Percentiles rank a stretch among this genome's conserved stretches.
Evolutionary conservation across 2,797 vertebrate species (phyloP).

Genomic region (Enteromius thamalakanensis): DNA sequence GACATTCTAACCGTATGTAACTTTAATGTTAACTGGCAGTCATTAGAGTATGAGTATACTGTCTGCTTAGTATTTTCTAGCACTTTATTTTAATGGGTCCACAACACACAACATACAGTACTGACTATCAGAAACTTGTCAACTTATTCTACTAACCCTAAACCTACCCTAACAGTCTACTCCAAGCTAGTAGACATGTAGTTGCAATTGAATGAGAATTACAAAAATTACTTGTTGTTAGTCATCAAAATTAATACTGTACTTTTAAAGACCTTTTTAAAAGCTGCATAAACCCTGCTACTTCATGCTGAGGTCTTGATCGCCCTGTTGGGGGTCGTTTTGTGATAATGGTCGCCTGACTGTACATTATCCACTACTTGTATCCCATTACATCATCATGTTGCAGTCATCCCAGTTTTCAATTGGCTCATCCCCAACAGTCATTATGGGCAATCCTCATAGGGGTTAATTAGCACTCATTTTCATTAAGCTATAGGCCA

Average conservation of each 20-base stretch:
- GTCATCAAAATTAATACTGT: not conserved
- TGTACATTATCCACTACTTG: constrained; percentile 1
- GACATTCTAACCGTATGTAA: no score
- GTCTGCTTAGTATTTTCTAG: no score
- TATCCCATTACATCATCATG: constrained; percentile 16
- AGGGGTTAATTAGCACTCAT: constrained; percentile 34
- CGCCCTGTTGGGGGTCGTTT: not conserved
- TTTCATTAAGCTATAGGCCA: constrained; percentile 41
- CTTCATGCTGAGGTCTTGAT: not conserved
- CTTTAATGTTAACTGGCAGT: no score
- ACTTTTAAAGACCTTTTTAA: not conserved
- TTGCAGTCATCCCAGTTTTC: constrained; percentile 6
- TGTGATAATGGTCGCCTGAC: not conserved
- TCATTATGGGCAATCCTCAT: not conserved
- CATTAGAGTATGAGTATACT: no score
- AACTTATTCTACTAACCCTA: no score
- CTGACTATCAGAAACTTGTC: no score
- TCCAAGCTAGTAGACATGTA: no score
- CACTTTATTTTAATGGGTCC: no score
- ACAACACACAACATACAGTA: no score
- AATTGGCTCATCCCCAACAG: not conserved
- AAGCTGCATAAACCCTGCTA: not conserved
- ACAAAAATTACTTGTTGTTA: no score
- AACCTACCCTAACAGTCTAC: no score
- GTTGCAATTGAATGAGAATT: no score